A percentile compares a stretch with the other conserved stretches of the same genome.
Conservation (phyloP, 2,797 vertebrate species). For the Parambassis ranga region DNA sequence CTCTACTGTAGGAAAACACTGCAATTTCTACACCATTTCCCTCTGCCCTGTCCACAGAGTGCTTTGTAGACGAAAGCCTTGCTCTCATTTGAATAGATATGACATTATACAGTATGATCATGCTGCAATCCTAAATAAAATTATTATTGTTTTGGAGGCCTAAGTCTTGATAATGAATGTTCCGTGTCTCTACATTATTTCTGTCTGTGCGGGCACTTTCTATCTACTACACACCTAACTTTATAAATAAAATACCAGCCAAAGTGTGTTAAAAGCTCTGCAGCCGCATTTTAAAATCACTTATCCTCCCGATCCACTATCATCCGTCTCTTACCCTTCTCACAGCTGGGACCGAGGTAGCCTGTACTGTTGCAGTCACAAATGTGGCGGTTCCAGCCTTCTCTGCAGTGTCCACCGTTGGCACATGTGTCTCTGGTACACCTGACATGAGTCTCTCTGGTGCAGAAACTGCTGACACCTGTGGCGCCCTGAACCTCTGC, state of each 20-base stretch:
- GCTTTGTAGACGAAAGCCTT: not conserved
- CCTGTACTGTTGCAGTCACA: constrained; percentile 91
- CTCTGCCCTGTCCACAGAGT: not conserved
- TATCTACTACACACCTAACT: constrained; percentile 22
- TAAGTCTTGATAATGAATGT: constrained; percentile 19
- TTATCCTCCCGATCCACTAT: constrained; percentile 1
- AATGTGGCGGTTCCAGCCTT: constrained; percentile 95
- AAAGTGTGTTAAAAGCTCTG: constrained; percentile 66
- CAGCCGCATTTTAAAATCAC: constrained; percentile 37
- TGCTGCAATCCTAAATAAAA: constrained; percentile 14
- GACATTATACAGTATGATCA: constrained; percentile 19
- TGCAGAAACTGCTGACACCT: constrained; percentile 87
- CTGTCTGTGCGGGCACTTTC: constrained; percentile 27
- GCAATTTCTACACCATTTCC: constrained; percentile 9
- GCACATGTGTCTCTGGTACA: constrained; percentile 86
- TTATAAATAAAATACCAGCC: constrained; percentile 64
- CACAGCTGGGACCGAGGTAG: constrained; percentile 87
- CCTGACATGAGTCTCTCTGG: constrained; percentile 85
- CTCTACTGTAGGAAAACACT: constrained; percentile 28
- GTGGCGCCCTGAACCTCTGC: constrained; percentile 83
- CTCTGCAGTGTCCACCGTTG: constrained; percentile 86
- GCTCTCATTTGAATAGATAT: constrained; percentile 33
- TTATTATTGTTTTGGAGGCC: constrained; percentile 21
- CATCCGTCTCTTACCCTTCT: constrained; percentile 82
- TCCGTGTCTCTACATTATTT: constrained; percentile 25